phyloP scores from a whole-genome alignment of 2,797 vertebrate genomes.

The Spinus pinus region DNA sequence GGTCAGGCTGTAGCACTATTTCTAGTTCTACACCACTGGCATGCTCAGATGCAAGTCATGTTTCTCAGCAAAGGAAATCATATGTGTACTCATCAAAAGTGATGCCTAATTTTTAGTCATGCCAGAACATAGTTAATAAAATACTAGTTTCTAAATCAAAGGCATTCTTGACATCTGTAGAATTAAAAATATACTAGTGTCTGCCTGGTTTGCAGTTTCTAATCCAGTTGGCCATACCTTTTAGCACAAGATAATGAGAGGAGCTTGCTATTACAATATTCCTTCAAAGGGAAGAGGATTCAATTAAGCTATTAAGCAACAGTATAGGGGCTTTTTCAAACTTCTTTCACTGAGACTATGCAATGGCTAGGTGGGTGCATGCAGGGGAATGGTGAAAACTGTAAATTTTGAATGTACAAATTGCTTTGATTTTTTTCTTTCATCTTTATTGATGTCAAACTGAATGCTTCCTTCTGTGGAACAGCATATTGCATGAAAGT shows the following conservation, averaged over 20 bases:
- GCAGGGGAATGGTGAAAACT: not conserved
- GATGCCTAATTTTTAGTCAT: not conserved
- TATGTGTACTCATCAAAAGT: not conserved
- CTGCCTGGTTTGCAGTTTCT: not conserved
- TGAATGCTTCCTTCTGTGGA: not conserved
- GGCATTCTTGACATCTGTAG: not conserved
- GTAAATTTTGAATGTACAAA: not conserved
- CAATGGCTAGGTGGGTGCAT: not conserved
- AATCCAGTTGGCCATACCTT: not conserved
- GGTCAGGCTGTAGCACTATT: not conserved
- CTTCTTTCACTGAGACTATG: not conserved
- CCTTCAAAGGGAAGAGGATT: not conserved
- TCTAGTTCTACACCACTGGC: not conserved
- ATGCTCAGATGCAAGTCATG: not conserved
- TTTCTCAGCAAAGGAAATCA: not conserved
- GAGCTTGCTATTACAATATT: not conserved
- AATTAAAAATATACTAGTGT: not conserved
- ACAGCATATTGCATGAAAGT: not conserved
- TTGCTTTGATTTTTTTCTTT: slow-evolving; percentile 33
- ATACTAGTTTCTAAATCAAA: not conserved
- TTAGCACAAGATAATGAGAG: not conserved
- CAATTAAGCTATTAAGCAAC: not conserved
- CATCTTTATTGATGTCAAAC: not conserved
- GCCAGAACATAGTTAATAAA: not conserved
- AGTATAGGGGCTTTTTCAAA: not conserved